Evolutionary conservation across 2,797 vertebrate species (phyloP), one percentile per base, ranked within the genome.

Genomic region (Eupleurogrammus muticus): DNA sequence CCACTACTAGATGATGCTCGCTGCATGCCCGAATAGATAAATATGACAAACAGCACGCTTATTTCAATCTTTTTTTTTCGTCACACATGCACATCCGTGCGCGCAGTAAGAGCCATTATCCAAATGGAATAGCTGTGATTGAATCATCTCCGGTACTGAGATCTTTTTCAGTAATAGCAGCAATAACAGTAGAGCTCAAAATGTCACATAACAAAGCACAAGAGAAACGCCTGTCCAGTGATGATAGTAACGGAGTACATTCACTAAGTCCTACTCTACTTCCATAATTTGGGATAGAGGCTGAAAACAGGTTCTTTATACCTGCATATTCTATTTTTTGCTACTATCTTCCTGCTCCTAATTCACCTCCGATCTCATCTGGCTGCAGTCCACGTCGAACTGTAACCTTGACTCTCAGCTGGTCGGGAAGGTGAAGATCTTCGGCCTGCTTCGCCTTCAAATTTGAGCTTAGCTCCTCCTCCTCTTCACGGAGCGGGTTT

Each of bases 121-220:
- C 51, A 76, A 66, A 77, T 49, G n/a, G 55, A 50, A 46, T 7
- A 47, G 64, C 67, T 72, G 52, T 55, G 55, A 76, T 55, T 53
- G 56, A 47, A 47, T 76, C 56, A 16, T 47, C 52, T 73, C 57
- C 0, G 6, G 7, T 5, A 28, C 14, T 46, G 35, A 24, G 52
- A 44, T 35, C n/a, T 50, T 70, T 76, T 61, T 68, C 57, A 13
- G n/a, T 59, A 21, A 56, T 10, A 32, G 24, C 52, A 69, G 44
- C 28, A 75, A 48, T 36, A 59, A 28, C 24, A 58, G 58, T 5
- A 50, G 38, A 75, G 52, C 42, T 77, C 16, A 35, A 61, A 77
- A 74, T 58, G 50, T 21, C 35, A 46, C 51, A 24, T 11, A 73
- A 50, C 51, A 56, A 63, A 64, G 36, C 57, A 47, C 59, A 47